Percentiles rank a stretch among this genome's conserved stretches.
Evolutionary conservation across 2,113 vertebrate species (phyloP).

Genomic region (Recurvirostra avosetta): DNA sequence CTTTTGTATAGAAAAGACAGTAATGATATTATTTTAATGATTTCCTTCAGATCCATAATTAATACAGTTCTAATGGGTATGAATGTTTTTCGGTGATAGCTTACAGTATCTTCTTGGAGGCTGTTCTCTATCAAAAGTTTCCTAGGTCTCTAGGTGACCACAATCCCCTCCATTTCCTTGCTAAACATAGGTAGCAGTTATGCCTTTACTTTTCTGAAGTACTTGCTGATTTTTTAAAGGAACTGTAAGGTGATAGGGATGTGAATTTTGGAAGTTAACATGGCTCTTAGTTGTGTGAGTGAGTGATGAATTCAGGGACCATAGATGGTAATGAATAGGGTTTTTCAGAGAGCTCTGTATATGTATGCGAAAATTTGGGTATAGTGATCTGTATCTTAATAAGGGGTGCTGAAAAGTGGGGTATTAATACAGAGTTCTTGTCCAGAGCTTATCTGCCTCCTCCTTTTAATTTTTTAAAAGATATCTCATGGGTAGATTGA

Average conservation of each 20-base stretch:
- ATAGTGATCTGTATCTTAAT: neutral
- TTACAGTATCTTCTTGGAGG: neutral
- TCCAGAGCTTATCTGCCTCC: neutral
- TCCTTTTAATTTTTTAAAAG: neutral
- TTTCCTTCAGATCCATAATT: neutral
- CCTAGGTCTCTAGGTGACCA: neutral
- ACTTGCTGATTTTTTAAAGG: neutral
- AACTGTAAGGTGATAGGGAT: neutral
- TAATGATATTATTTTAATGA: neutral
- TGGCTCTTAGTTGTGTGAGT: neutral
- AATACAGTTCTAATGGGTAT: neutral
- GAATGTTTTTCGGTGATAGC: neutral
- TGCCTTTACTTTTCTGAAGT: neutral
- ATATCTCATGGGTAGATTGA: neutral
- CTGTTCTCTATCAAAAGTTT: neutral
- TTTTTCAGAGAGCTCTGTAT: neutral
- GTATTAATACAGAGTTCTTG: neutral
- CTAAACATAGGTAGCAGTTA: neutral
- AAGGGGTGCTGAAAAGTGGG: neutral
- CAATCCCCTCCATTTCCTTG: neutral
- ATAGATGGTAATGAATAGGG: neutral
- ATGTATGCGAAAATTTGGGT: neutral
- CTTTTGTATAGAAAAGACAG: neutral
- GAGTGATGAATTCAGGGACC: neutral
- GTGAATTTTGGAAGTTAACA: neutral